Base-by-base conservation (phyloP, 2,888 invertebrate species). In the Drosophila bunnanda region DNA sequence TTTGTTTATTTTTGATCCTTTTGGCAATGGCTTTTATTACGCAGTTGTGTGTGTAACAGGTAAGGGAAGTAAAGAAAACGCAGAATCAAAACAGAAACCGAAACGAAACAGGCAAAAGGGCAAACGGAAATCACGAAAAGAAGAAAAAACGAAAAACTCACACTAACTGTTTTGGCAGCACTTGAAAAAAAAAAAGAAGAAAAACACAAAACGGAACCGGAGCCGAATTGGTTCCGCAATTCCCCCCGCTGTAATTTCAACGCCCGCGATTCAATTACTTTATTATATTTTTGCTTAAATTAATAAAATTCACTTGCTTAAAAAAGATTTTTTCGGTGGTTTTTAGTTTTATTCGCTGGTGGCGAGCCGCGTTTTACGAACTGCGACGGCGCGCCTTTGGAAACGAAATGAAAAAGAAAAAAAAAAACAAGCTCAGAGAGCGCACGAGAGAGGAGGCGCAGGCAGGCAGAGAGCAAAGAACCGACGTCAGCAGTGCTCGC, bases 311-410 rank as follows among this genome's bases (percentile, higher is more conserved):
- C 53, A 20, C 30, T 43, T 52, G 17, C 20, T 41, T 61, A n/a
- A 22, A n/a, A 22, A 39, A 17, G 17, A 36, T 43, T 13, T 41
- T 17, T 10, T n/a, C 57, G 22, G 57, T 41, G 57, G 32, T 39
- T 61, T 54, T 57, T 43, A 6, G 34, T 43, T 36, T 17, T 5
- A 15, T 41, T 62, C 34, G 52, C 17, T 34, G 38, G 60, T 34
- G 38, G 60, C 46, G 30, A 70, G 72, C 71, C 62, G 73, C 57
- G 71, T 56, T 69, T 69, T 70, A 57, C 53, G 62, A 72, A 71
- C 68, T 68, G 68, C 68, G 38, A 57, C 68, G 57, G 52, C 68
- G 71, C 73, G 65, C 72, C 71, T 64, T 32, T 72, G 57, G 57
- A 72, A 57, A 54, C 65, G 53, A 74, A 72, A 46, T 72, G 74